Percentiles rank a stretch among this genome's conserved stretches.
Evolutionary conservation across 2,113 vertebrate species (phyloP).

Genomic region (Menura novaehollandiae): DNA sequence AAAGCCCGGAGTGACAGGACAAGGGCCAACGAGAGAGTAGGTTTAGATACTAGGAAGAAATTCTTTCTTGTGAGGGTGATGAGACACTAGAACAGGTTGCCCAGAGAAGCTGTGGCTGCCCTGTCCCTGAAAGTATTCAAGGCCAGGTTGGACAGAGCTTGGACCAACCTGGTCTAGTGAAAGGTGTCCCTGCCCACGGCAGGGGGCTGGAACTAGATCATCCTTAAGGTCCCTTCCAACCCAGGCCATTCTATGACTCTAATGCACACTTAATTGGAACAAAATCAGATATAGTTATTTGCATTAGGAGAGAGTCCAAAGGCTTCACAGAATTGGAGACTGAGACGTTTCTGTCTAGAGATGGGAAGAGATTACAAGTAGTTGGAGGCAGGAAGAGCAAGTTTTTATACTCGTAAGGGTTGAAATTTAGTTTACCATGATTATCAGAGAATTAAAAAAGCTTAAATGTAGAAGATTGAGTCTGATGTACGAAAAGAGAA

Average conservation of each 20-base stretch:
- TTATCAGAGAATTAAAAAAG: neutral
- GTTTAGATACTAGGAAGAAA: neutral
- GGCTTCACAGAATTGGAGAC: neutral
- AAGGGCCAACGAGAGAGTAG: neutral
- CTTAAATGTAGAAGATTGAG: neutral
- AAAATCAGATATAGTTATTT: neutral
- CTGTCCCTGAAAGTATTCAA: neutral
- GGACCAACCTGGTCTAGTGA: neutral
- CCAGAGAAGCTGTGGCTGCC: neutral
- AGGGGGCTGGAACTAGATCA: neutral
- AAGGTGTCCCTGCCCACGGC: neutral
- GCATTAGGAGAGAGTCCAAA: neutral
- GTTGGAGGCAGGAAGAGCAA: neutral
- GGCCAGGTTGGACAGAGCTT: neutral
- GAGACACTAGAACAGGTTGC: neutral
- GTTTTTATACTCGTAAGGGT: neutral
- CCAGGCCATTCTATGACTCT: neutral
- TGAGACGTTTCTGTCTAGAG: neutral
- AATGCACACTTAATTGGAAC: neutral
- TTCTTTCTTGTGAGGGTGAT: neutral
- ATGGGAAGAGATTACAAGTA: neutral
- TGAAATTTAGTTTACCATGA: neutral
- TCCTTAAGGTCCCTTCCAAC: neutral
- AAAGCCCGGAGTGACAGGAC: neutral
- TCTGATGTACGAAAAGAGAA: neutral